These are phyloP conservation scores for Paedocypris sp. DNA, from an alignment of 2,113 vertebrate genomes.

Conservation along the genomic window DNA sequence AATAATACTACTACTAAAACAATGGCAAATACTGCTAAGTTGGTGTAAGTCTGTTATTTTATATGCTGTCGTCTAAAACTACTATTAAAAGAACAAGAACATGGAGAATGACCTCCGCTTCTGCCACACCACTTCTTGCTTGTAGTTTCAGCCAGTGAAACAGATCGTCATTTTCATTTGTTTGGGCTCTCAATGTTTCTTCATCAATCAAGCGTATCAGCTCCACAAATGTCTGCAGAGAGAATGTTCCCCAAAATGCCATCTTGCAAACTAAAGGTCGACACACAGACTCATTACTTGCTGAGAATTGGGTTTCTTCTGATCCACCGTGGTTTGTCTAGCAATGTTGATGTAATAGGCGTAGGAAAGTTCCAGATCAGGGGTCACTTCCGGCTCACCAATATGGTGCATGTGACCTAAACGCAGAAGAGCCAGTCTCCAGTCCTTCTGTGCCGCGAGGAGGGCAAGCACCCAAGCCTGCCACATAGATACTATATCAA, in stretches of 20 bases:
- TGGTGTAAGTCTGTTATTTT: no score
- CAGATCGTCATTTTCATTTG: conserved; percentile 57
- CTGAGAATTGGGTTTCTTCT: conserved; percentile 40
- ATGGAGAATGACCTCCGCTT: conserved; percentile 56
- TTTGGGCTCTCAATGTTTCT: conserved; percentile 53
- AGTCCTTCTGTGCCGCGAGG: conserved; percentile 57
- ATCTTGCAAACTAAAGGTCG: no score
- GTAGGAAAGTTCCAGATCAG: conserved; percentile 58
- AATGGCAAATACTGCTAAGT: background rate
- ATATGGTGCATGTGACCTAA: conserved; percentile 59
- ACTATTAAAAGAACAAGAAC: background rate
- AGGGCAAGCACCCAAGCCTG: conserved; percentile 58
- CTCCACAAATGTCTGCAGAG: conserved; percentile 58
- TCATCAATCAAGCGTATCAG: conserved; percentile 57
- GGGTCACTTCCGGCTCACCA: conserved; percentile 42
- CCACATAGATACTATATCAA: no score
- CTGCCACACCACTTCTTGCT: conserved; percentile 54
- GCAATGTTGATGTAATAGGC: conserved; percentile 67
- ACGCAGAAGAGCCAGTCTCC: conserved; percentile 55
- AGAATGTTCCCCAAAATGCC: background rate
- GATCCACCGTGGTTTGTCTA: conserved; percentile 53
- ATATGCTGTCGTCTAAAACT: no score
- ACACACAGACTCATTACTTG: conserved; percentile 45
- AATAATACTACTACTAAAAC: background rate
- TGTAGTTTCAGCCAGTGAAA: conserved; percentile 68